Conservation (phyloP, 2,797 vertebrate genomes). For the Takifugu ocellatus region DNA sequence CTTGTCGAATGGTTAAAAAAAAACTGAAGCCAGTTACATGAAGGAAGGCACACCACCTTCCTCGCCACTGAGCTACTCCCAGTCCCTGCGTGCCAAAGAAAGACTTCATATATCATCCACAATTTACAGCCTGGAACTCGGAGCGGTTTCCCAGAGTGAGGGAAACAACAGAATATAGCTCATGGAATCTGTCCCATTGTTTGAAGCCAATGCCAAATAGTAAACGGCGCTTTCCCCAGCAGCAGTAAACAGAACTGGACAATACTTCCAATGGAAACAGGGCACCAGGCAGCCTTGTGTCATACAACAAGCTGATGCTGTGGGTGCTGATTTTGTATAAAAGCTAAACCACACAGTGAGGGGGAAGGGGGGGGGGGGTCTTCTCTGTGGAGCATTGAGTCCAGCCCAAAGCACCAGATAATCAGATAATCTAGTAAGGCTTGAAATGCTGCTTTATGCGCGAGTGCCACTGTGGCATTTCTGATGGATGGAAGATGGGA, state of each 20-base stretch:
- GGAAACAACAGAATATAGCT: slow-evolving; percentile 67
- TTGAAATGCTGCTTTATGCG: slow-evolving; percentile 34
- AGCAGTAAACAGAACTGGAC: slow-evolving; percentile 64
- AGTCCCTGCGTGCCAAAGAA: slow-evolving; percentile 33
- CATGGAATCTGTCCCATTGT: slow-evolving; percentile 74
- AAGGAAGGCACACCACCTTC: slow-evolving; percentile 24
- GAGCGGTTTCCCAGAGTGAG: slow-evolving; percentile 55
- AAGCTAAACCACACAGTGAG: slow-evolving; percentile 40
- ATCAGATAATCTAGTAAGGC: slow-evolving; percentile 40
- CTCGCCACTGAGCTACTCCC: slow-evolving; percentile 16
- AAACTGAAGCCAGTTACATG: slow-evolving; percentile 20
- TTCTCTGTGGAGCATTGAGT: slow-evolving; percentile 19
- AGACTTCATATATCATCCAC: slow-evolving; percentile 47
- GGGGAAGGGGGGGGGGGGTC: neutral
- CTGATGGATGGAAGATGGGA: slow-evolving; percentile 30
- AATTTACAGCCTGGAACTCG: slow-evolving; percentile 46
- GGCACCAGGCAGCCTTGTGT: slow-evolving; percentile 50
- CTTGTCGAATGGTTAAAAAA: slow-evolving; percentile 41
- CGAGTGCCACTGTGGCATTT: slow-evolving; percentile 33
- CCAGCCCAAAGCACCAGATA: slow-evolving; percentile 24
- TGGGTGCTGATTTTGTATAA: slow-evolving; percentile 41
- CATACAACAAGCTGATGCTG: slow-evolving; percentile 57
- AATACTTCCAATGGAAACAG: slow-evolving; percentile 62
- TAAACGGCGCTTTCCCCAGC: slow-evolving; percentile 71
- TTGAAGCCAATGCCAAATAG: slow-evolving; percentile 56